These are phyloP conservation scores for Cinclus mexicanus DNA, from an alignment of 2,113 vertebrate species.

Conservation along the genomic window DNA sequence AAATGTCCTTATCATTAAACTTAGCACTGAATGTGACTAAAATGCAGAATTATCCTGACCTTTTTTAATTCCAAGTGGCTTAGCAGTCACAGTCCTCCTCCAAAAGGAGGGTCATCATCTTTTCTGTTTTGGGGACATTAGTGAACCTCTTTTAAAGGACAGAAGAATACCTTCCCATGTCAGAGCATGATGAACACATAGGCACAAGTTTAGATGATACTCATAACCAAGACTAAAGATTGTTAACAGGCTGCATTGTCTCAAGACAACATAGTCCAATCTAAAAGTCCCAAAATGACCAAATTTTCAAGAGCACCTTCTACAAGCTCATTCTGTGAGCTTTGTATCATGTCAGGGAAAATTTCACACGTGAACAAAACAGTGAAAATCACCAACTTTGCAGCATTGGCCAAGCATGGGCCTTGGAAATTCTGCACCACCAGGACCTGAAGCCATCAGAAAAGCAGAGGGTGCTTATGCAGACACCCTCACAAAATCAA, in stretches of 20 bases:
- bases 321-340: neutral
- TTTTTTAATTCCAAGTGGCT: neutral
- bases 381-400: neutral
- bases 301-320: neutral
- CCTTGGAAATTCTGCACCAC: neutral
- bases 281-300: neutral
- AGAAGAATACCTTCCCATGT: neutral
- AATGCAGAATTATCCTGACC: slow-evolving; percentile 1
- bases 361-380: rapidly evolving
- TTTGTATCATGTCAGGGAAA: neutral
- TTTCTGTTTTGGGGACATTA: neutral
- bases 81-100: neutral
- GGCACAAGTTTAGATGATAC: neutral
- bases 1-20: neutral
- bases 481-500: neutral
- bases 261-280: neutral
- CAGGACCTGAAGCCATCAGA: neutral
- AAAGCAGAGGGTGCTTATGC: neutral
- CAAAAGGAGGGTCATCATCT: neutral
- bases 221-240: neutral
- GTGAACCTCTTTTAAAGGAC: neutral
- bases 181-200: neutral
- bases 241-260: neutral
- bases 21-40: neutral
- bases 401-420: rapidly evolving